A percentile compares a stretch with the other conserved stretches of the same genome.
These are phyloP conservation scores for Alviniconcha strummeri DNA, from an alignment of 2,888 invertebrate species.

Conservation along the genomic window DNA sequence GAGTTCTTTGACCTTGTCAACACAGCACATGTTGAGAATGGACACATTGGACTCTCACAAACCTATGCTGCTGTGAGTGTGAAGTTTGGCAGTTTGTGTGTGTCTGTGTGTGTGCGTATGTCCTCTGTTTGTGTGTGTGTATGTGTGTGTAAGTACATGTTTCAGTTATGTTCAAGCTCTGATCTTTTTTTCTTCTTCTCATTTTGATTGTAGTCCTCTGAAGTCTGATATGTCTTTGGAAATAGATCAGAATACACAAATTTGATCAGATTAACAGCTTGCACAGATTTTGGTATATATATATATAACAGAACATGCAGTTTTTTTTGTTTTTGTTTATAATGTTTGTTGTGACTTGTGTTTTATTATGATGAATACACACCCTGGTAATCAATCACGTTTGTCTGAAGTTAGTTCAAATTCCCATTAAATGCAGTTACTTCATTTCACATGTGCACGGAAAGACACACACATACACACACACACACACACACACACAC, in stretches of 20 bases:
- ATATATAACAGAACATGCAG: neutral
- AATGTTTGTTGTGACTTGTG: neutral
- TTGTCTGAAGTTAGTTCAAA: too few relatives aligned
- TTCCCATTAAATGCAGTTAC: too few relatives aligned
- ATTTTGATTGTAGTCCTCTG: too few relatives aligned
- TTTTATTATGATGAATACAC: neutral
- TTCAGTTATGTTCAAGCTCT: neutral
- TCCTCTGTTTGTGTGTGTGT: neutral
- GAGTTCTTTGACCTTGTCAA: constrained; percentile 44
- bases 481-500: neutral
- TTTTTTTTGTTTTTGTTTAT: neutral
- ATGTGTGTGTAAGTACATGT: neutral
- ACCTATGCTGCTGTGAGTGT: constrained; percentile 40
- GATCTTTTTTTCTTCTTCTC: neutral
- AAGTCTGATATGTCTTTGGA: too few relatives aligned
- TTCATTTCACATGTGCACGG: neutral
- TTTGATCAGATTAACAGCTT: neutral
- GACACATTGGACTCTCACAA: constrained; percentile 42
- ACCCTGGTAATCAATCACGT: too few relatives aligned
- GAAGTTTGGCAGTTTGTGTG: neutral
- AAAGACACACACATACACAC: neutral
- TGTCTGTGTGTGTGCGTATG: neutral
- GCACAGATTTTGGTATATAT: neutral
- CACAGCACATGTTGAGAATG: constrained; percentile 45
- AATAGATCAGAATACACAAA: too few relatives aligned